Evolutionary conservation across 1,140 invertebrate genomes (phyloP).

Genomic region (Zaprionus kolodkinae): DNA sequence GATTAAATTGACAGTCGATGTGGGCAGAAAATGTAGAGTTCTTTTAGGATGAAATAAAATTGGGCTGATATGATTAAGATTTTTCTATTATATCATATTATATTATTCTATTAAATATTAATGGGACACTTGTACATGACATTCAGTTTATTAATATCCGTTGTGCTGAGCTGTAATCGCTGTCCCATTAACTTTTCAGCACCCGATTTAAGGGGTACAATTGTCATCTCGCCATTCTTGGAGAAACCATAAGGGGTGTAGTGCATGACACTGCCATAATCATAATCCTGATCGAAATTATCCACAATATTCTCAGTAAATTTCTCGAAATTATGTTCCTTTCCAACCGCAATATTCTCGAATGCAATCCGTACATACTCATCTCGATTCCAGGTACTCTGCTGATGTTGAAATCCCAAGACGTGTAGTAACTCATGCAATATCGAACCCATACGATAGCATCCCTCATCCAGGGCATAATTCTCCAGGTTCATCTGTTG

Average conservation of each 20-base stretch:
- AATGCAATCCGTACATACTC: slow-evolving; percentile 88
- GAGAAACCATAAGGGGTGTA: slow-evolving; percentile 90
- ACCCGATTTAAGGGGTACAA: slow-evolving; percentile 85
- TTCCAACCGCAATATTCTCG: slow-evolving; percentile 87
- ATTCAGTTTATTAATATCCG: slow-evolving; percentile 85
- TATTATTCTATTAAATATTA: slow-evolving; percentile 43
- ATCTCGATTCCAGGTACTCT: slow-evolving; percentile 89
- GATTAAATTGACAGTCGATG: not conserved
- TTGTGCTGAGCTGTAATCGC: slow-evolving; percentile 85
- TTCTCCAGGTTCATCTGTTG: slow-evolving; percentile 85
- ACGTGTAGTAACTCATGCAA: slow-evolving; percentile 89
- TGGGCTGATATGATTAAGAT: too few relatives aligned
- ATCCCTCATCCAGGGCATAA: slow-evolving; percentile 77
- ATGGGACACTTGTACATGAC: slow-evolving; percentile 85
- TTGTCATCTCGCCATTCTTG: slow-evolving; percentile 89
- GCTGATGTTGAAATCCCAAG: slow-evolving; percentile 90
- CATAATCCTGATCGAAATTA: slow-evolving; percentile 86
- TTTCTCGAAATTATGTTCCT: slow-evolving; percentile 86
- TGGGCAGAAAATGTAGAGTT: not conserved
- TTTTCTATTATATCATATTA: too few relatives aligned
- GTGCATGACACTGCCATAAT: slow-evolving; percentile 89
- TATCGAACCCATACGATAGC: slow-evolving; percentile 85
- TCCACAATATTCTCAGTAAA: slow-evolving; percentile 76
- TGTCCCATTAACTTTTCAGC: slow-evolving; percentile 85
- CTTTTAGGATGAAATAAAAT: slow-evolving; percentile 2